Base-by-base conservation (phyloP, 2,888 invertebrate species). In the Pammene fasciana region DNA sequence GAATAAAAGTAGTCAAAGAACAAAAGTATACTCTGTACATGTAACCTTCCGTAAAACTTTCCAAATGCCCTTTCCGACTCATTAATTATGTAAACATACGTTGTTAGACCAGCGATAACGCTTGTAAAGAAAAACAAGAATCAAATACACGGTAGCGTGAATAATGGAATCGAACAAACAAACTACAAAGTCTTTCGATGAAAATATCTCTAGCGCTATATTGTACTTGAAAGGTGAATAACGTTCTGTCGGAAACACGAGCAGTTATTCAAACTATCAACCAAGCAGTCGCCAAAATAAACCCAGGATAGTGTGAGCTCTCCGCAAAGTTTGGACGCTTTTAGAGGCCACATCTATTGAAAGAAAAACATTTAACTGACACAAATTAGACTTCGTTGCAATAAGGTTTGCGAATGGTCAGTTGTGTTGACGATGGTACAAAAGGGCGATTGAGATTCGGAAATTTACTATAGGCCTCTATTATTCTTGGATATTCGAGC, bases 211-310 rank as follows among this genome's bases (percentile, higher is more conserved):
- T 72, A 79, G 78, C 72, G 68, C 83, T 82, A 80, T 76, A 75
- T n/a, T 26, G 26, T 26, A 4, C 75, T 64, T 76, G 75, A 82
- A 78, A 83, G 82, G 85, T 85, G 83, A 84, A 84, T 78, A 83
- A 82, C 82, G 81, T 48, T 18, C 74, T 78, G 76, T 75, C 78
- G 81, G 80, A 83, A 85, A 85, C 82, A 79, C 76, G 80, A 75
- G 26, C 11, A 3, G 18, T 52, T 52, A 52, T 52, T 26, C 26
- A 2, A 6, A 13, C 13, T 13, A 52, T 26, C 26, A 2, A 6
- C 26, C 26, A 52, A 52, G 26, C 52, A 26, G 26, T 26, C 26
- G 26, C 26, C 26, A 13, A 5, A 5, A 48, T 5, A 52, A 18
- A 26, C 13, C 26, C 52, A 26, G 5, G 10, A 52, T 11, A 26